Conservation (phyloP, 2,888 invertebrate genomes). For the Philonicus albiceps region DNA sequence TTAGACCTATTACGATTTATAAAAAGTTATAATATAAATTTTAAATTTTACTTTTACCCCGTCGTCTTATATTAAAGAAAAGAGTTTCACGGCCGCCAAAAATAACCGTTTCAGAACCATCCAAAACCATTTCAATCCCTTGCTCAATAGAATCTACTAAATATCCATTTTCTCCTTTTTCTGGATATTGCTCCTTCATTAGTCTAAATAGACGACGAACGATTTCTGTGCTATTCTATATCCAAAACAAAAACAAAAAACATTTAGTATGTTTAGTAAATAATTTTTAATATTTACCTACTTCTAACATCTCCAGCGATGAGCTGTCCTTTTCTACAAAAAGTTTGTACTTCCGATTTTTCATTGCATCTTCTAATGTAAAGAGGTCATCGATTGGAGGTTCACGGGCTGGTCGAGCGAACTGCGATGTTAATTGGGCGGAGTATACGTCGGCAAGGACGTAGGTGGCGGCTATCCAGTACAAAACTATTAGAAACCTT, state of each 20-base stretch:
- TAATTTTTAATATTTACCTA: conserved; percentile 53
- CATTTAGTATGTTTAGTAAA: background rate
- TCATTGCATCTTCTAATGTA: conserved; percentile 73
- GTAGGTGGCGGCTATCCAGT: conserved; percentile 79
- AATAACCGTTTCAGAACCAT: conserved; percentile 70
- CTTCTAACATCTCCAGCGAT: conserved; percentile 74
- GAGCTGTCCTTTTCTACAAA: conserved; percentile 78
- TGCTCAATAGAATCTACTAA: conserved; percentile 75
- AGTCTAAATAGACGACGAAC: conserved; percentile 74
- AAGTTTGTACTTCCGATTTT: conserved; percentile 70
- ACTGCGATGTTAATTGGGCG: conserved; percentile 77
- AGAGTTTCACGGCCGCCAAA: conserved; percentile 79
- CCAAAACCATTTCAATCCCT: conserved; percentile 72
- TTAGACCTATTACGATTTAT: conserved; percentile 51
- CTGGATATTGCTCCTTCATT: conserved; percentile 67
- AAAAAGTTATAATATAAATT: background rate
- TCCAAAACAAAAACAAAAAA: background rate
- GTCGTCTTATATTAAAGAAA: conserved; percentile 77
- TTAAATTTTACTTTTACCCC: conserved; percentile 65
- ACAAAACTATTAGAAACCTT: conserved; percentile 72
- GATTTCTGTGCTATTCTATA: conserved; percentile 77
- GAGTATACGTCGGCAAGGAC: conserved; percentile 82
- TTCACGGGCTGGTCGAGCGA: conserved; percentile 77
- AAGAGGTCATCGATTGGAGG: conserved; percentile 72
- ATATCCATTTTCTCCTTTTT: conserved; percentile 62